Evolutionary conservation across 2,797 vertebrate species (phyloP), one percentile per base, ranked within the genome.

Genomic region (Gymnoscopelus braueri): DNA sequence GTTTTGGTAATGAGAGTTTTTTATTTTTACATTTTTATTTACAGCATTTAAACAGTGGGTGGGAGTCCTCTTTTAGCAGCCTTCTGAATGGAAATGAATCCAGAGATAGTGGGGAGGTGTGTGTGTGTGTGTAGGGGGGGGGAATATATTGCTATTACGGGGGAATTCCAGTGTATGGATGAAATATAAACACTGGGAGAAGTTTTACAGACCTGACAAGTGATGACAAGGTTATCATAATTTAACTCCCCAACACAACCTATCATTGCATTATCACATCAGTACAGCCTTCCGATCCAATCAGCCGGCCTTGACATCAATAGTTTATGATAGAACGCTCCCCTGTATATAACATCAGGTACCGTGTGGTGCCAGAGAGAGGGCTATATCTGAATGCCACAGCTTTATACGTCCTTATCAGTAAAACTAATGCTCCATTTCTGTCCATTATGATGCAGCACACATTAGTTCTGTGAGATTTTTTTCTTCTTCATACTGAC

Each of bases 151-250:
- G 78, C 79, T 87, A 85, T 48, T 26, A 69, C 48, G 0, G 48
- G 48, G 39, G 48, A 55, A 69, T 53, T 62, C 26, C 19, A 1
- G 56, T 0, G 10, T 51, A 7, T 4, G 7, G 50, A 51, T 50
- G 61, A 79, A 74, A 72, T 62, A 79, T 51, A 64, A 68, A 77
- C 5, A 61, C 35, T 64, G 39, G 39, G 75, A 80, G 78, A 79
- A 71, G 55, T 75, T 84, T 80, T 85, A 68, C 79, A 74, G 69
- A 75, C 58, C 74, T 80, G 84, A 80, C 82, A 82, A 72, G 71
- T 49, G 64, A 66, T 55, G 79, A 80, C 79, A 83, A 82, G 82
- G 84, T 61, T 86, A 84, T 83, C 77, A 72, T 67, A 72, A 72
- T 57, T 55, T 49, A 24, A 11, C 58, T 49, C 54, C 54, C 49